Evolutionary conservation across 2,888 invertebrate species (phyloP).

Genomic region (Omphaloscelis lunosa): DNA sequence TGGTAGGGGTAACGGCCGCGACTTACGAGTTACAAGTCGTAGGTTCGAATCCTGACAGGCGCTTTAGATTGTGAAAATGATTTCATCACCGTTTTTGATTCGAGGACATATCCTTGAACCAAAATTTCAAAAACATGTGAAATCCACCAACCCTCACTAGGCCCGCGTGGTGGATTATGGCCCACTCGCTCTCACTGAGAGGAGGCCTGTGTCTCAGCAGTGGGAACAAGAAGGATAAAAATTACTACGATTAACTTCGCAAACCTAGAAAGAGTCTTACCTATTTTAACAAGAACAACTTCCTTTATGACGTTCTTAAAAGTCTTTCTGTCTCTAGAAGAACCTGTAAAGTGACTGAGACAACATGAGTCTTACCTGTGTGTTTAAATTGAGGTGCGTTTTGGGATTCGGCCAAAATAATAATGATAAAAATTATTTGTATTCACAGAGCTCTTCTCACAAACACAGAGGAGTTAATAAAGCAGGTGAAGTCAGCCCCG

Average conservation of each 20-base stretch:
- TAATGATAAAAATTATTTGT: background rate
- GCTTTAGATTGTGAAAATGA: too few species aligned
- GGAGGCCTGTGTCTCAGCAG: too few species aligned
- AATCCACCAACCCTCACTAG: too few species aligned
- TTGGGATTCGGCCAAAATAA: background rate
- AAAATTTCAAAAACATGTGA: too few species aligned
- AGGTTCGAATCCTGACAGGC: too few species aligned
- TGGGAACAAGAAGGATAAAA: background rate
- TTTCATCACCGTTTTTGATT: too few species aligned
- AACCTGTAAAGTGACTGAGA: background rate
- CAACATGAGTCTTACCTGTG: background rate
- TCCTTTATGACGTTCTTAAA: background rate
- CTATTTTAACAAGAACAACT: background rate
- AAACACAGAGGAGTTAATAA: slow-evolving; percentile 77
- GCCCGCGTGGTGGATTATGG: too few species aligned
- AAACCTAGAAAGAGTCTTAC: background rate
- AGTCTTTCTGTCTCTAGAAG: background rate
- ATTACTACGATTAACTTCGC: background rate
- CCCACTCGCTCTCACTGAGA: too few species aligned
- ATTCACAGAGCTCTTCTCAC: slow-evolving; percentile 74
- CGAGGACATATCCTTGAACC: too few species aligned
- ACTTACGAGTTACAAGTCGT: too few species aligned
- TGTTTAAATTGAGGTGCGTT: background rate
- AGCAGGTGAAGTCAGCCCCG: slow-evolving; percentile 71
- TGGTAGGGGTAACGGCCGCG: too few species aligned